Conservation (phyloP, 92 coral and sea anemone genomes). For the Parazoanthus atlanticus region DNA sequence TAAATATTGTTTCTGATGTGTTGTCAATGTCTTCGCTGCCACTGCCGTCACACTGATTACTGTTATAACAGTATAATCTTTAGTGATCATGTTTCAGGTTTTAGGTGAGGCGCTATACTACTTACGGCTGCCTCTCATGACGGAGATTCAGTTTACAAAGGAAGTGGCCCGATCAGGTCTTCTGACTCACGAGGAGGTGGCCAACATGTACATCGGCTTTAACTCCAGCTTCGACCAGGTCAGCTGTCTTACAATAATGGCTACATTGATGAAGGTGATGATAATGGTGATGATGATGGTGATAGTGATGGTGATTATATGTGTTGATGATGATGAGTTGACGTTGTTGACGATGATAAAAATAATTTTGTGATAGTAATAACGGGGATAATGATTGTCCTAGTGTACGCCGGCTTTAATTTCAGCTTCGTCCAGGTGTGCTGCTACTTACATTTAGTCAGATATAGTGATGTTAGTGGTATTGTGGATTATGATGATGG, state of each 20-base stretch:
- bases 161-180: conserved; percentile 64
- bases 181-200: conserved; percentile 63
- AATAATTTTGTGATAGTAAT: too few species aligned
- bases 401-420: neutral
- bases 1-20: too few species aligned
- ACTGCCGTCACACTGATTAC: too few species aligned
- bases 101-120: conserved; percentile 63
- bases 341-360: too few species aligned
- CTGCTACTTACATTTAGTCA: neutral
- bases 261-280: too few species aligned
- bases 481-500: too few species aligned
- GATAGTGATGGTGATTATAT: too few species aligned
- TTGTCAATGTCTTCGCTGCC: too few species aligned
- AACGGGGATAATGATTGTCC: neutral
- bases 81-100: conserved; percentile 6
- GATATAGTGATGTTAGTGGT: too few species aligned
- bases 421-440: too few species aligned
- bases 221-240: conserved; percentile 51
- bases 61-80: neutral
- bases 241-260: neutral
- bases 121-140: conserved; percentile 71
- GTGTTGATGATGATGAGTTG: too few species aligned
- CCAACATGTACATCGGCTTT: conserved; percentile 63
- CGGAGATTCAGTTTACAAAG: conserved; percentile 57
- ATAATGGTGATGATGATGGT: too few species aligned